A percentile compares a stretch with the other conserved stretches of the same genome.
Evolutionary conservation across 2,888 invertebrate species (phyloP).

Genomic region (Esperia sulphurella): DNA sequence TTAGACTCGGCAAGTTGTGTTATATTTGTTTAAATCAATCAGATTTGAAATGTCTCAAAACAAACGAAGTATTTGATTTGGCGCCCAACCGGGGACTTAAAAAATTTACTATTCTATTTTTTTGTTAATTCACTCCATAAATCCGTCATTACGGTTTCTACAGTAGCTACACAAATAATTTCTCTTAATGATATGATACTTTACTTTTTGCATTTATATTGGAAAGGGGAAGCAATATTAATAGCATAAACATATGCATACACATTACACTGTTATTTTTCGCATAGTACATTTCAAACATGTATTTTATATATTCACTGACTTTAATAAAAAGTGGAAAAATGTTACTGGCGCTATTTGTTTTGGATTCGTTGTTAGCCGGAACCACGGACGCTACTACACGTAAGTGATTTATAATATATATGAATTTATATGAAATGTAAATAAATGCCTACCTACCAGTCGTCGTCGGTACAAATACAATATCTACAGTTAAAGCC

Average conservation of each 20-base stretch:
- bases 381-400: slow-evolving; percentile 56
- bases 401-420: slow-evolving; percentile 49
- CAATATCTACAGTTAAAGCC: no score
- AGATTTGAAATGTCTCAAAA: slow-evolving; percentile 1
- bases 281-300: slow-evolving; percentile 12
- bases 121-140: no score
- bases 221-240: no score
- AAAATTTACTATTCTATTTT: not conserved
- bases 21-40: slow-evolving; percentile 1
- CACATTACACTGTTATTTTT: no score
- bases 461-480: no score
- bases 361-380: slow-evolving; percentile 64
- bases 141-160: no score
- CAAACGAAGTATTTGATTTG: slow-evolving; percentile 16
- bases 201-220: no score
- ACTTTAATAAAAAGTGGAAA: slow-evolving; percentile 46
- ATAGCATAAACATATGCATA: no score
- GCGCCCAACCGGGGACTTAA: slow-evolving; percentile 36
- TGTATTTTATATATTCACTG: slow-evolving; percentile 32
- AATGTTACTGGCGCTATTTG: slow-evolving; percentile 49
- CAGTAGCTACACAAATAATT: no score
- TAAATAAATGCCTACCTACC: no score
- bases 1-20: not conserved
- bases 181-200: not conserved
- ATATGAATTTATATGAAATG: no score